Percentiles rank a stretch among this genome's conserved stretches.
These are phyloP conservation scores for Monopis laevigella DNA, from an alignment of 2,888 invertebrate species.

Conservation along the genomic window DNA sequence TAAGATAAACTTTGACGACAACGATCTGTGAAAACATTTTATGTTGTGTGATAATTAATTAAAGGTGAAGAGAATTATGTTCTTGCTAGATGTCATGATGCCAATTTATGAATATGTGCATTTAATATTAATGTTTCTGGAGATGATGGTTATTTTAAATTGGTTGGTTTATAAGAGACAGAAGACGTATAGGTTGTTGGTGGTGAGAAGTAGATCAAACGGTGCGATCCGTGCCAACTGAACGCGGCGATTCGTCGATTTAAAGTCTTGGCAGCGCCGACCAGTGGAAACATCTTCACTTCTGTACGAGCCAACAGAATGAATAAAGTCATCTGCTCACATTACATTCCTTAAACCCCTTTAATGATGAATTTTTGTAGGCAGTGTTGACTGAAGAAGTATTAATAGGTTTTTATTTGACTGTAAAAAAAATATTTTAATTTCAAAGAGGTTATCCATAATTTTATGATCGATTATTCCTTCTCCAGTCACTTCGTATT, in stretches of 20 bases:
- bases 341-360: no score
- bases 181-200: constrained; percentile 20
- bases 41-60: constrained; percentile 5
- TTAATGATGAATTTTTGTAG: no score
- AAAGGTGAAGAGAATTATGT: no score
- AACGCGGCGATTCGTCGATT: constrained; percentile 27
- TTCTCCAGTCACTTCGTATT: no score
- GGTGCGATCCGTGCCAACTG: constrained; percentile 47
- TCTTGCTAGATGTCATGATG: no score
- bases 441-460: no score
- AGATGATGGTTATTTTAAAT: constrained; percentile 1
- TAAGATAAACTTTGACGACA: background rate
- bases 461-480: no score
- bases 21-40: constrained; percentile 3
- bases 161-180: constrained; percentile 8
- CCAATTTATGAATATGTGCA: background rate
- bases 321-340: no score
- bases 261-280: constrained; percentile 48
- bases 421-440: no score
- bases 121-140: background rate
- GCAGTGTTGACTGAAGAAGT: no score
- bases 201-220: constrained; percentile 61
- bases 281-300: constrained; percentile 39
- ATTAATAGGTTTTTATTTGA: no score
- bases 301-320: constrained; percentile 15